Conservation (phyloP, 2,888 invertebrate genomes). For the Mylabris sibirica region DNA sequence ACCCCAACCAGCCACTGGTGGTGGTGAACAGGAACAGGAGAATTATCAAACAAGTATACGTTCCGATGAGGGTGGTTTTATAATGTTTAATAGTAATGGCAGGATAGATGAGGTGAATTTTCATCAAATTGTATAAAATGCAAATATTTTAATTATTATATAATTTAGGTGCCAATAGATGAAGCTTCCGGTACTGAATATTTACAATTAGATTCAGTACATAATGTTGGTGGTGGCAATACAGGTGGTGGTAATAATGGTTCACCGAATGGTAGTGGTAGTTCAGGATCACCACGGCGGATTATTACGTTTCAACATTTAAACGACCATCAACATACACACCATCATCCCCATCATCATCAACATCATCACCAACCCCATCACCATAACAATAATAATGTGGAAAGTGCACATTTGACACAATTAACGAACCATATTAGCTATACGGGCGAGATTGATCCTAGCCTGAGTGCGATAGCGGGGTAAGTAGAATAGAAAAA, state of each 20-base stretch:
- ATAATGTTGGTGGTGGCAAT: slow-evolving; percentile 32
- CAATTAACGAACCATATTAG: slow-evolving; percentile 58
- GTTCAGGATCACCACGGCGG: slow-evolving; percentile 51
- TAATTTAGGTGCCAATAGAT: slow-evolving; percentile 49
- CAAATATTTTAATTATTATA: background rate
- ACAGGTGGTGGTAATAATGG: slow-evolving; percentile 35
- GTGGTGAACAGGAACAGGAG: slow-evolving; percentile 46
- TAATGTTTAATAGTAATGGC: slow-evolving; percentile 42
- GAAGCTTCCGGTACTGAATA: slow-evolving; percentile 53
- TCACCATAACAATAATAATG: slow-evolving; percentile 40
- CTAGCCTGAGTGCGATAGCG: slow-evolving; percentile 37
- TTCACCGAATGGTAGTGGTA: slow-evolving; percentile 56
- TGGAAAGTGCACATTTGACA: slow-evolving; percentile 54
- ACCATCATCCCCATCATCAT: slow-evolving; percentile 36
- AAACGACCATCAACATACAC: slow-evolving; percentile 37
- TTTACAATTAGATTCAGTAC: slow-evolving; percentile 53
- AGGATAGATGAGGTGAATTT: slow-evolving; percentile 52
- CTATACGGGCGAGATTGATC: slow-evolving; percentile 51
- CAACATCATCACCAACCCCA: slow-evolving; percentile 44
- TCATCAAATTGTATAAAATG: background rate
- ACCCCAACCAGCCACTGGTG: background rate
- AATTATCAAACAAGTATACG: slow-evolving; percentile 52
- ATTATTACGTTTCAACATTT: slow-evolving; percentile 47
- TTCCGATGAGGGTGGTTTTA: slow-evolving; percentile 50
- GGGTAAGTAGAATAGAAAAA: slow-evolving; percentile 35